phyloP scores from a whole-genome alignment of 2,797 vertebrate species.

The Spinus olivaceus region DNA sequence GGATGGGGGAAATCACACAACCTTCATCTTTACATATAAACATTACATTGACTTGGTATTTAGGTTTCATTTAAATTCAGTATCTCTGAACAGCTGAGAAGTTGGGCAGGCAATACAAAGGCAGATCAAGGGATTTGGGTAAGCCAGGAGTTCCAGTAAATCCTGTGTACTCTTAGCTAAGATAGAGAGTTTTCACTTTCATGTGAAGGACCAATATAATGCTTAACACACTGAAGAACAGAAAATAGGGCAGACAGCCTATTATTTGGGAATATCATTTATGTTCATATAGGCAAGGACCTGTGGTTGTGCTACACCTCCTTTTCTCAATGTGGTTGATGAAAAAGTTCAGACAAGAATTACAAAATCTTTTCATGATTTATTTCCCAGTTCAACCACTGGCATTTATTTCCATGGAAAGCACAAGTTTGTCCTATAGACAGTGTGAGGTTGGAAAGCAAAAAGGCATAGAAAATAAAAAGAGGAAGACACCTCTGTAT shows the following conservation, averaged over 20 bases:
- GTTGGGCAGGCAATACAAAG: not conserved
- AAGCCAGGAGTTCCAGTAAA: not conserved
- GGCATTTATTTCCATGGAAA: not conserved
- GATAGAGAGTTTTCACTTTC: not conserved
- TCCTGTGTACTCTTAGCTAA: not conserved
- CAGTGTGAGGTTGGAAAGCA: not conserved
- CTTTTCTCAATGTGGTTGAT: not conserved
- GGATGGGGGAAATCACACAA: not conserved
- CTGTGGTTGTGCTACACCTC: not conserved
- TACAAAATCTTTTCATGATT: not conserved
- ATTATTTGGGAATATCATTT: not conserved
- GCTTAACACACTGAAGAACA: not conserved
- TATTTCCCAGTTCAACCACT: not conserved
- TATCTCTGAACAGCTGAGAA: not conserved
- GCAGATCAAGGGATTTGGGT: not conserved
- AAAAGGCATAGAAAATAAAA: not conserved
- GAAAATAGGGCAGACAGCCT: not conserved
- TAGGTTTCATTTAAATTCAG: not conserved
- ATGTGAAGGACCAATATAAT: not conserved
- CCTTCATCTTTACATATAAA: not conserved
- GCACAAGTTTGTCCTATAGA: not conserved
- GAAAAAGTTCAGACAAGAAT: not conserved
- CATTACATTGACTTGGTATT: not conserved
- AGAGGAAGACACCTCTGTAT: not conserved
- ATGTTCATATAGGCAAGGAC: not conserved